A percentile compares a stretch with the other conserved stretches of the same genome.
Evolutionary conservation across 2,888 invertebrate species (phyloP).

Genomic region (Helicoverpa assulta): DNA sequence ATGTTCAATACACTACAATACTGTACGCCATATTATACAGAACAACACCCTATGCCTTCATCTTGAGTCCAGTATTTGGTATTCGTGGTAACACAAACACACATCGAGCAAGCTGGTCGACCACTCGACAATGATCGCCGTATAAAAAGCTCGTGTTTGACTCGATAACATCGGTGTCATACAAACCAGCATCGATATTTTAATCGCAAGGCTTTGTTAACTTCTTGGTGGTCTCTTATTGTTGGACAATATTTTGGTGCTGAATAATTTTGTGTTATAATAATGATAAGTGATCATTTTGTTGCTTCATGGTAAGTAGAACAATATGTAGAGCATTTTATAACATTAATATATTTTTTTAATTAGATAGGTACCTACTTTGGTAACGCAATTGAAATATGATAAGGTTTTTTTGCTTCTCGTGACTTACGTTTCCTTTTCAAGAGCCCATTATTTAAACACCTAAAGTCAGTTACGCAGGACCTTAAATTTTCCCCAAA

Average conservation of each 20-base stretch:
- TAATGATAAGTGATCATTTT: slow-evolving; percentile 23
- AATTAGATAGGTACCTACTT: too few relatives aligned
- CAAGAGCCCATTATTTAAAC: too few relatives aligned
- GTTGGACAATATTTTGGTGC: slow-evolving; percentile 73
- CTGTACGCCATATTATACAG: neutral
- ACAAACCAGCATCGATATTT: slow-evolving; percentile 65
- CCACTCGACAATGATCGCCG: slow-evolving; percentile 69
- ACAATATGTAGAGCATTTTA: too few relatives aligned
- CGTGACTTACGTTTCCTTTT: too few relatives aligned
- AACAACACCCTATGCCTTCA: slow-evolving; percentile 38
- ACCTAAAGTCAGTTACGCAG: too few relatives aligned
- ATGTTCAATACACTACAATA: neutral
- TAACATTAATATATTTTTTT: too few relatives aligned
- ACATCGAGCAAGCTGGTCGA: slow-evolving; percentile 43
- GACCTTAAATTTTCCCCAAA: too few relatives aligned
- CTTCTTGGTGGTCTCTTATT: slow-evolving; percentile 78
- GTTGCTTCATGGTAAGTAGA: neutral
- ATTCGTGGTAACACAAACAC: slow-evolving; percentile 63
- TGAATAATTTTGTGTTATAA: slow-evolving; percentile 19
- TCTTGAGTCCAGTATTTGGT: slow-evolving; percentile 43
- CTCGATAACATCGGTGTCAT: slow-evolving; percentile 77
- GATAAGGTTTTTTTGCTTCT: neutral
- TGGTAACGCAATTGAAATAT: neutral
- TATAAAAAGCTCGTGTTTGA: slow-evolving; percentile 76
- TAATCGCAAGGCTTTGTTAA: slow-evolving; percentile 54